Percentiles rank a stretch among this genome's conserved stretches.
Conservation (phyloP, 2,113 vertebrate genomes). For the Caretta caretta region DNA sequence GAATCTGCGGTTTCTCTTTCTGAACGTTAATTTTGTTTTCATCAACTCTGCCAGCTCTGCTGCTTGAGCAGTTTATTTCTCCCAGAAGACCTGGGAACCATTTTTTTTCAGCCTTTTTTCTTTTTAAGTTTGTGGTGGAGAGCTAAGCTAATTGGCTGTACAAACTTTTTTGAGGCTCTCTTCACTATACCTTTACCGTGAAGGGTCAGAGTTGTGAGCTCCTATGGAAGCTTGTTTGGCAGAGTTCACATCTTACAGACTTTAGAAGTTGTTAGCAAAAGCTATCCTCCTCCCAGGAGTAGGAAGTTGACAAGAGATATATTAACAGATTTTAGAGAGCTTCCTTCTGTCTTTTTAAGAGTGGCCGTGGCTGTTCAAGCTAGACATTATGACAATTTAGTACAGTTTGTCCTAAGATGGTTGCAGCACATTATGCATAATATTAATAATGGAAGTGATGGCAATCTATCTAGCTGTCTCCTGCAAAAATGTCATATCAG, state of each 20-base stretch:
- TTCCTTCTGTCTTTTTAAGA: constrained; percentile 13
- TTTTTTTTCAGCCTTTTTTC: background rate
- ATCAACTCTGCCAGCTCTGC: background rate
- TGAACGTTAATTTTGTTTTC: background rate
- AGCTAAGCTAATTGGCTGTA: background rate
- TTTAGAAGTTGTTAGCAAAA: constrained; percentile 16
- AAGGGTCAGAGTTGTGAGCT: background rate
- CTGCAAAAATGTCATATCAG: background rate
- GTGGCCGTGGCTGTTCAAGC: background rate
- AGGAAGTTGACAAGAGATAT: background rate
- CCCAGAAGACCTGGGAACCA: background rate
- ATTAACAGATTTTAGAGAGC: constrained; percentile 3
- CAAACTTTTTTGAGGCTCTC: background rate
- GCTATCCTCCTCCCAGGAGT: background rate
- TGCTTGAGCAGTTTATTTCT: background rate
- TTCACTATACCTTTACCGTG: background rate
- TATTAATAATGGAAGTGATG: constrained; percentile 66
- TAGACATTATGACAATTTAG: no score
- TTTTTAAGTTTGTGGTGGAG: background rate
- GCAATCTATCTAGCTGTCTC: constrained; percentile 67
- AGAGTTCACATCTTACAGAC: background rate
- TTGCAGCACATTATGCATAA: constrained; percentile 49
- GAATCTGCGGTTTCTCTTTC: background rate
- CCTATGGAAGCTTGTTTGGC: background rate
- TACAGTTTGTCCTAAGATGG: background rate